Evolutionary conservation across 2,113 vertebrate genomes (phyloP), one percentile per base, ranked within the genome.

Genomic region (Corydoras sp.): DNA sequence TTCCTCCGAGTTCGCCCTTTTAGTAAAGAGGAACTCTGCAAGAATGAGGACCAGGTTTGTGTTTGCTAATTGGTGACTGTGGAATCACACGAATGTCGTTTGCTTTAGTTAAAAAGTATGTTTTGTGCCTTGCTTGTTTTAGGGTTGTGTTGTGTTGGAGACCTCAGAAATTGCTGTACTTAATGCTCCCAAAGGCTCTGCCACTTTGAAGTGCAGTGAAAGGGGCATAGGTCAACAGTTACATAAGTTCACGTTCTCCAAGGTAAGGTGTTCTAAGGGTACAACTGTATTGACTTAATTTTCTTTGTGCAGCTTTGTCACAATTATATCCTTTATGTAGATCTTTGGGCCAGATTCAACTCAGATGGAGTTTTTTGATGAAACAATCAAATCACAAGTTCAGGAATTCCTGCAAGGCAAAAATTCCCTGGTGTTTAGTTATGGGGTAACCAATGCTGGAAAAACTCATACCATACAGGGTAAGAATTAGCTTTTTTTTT

Each of bases 381-480:
- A 85, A 32, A 91, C 92, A 0, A 83, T 94, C 75, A 90, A 82
- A 75, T 87, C 87, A 2, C 82, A 92, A 5, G 80, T 92, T 74
- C 83, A 73, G 31, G 83, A 90, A 0, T 94, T 89, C 69, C 48
- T 93, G 63, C 80, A 85, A 13, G 94, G 94, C 64, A 86, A 87
- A 72, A 94, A 93, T 58, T 84, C 89, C 0, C 74, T 96, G 29
- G 90, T 96, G 13, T 96, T 96, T 84, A 93, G 90, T 48, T 96
- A 95, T 0, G 93, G 94, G 1, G 91, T 96, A 14, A 95, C 94
- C 29, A 96, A 95, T 31, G 91, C 93, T 71, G 94, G 94, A 15
- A 96, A 96, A 83, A 95, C 93, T 0, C 92, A 91, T 80, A 96
- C 93, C 3, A 90, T 96, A 63, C 93, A 95, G 91, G 94, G 93